Conservation (phyloP, 2,888 invertebrate genomes). For the Chrysotoxum bicinctum region DNA sequence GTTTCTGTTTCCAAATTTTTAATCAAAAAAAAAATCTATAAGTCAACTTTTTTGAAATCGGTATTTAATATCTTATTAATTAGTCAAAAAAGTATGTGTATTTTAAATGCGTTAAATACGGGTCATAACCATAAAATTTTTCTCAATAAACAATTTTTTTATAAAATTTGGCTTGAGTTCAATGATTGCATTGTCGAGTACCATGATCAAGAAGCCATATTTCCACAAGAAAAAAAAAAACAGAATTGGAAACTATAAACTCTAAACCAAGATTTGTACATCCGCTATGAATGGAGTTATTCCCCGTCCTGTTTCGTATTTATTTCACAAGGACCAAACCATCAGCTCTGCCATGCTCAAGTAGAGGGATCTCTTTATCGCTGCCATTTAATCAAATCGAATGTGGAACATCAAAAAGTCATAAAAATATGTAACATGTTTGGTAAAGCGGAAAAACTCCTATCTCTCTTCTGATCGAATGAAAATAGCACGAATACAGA, state of each 20-base stretch:
- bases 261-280: constrained; percentile 23
- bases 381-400: constrained; percentile 72
- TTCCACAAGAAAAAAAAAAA: too few species aligned
- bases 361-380: constrained; percentile 63
- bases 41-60: too few species aligned
- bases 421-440: constrained; percentile 72
- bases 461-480: constrained; percentile 68
- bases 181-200: too few species aligned
- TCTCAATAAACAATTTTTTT: too few species aligned
- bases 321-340: constrained; percentile 31
- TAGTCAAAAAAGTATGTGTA: too few species aligned
- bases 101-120: too few species aligned
- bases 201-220: too few species aligned
- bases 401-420: constrained; percentile 73
- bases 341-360: constrained; percentile 50
- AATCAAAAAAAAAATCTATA: too few species aligned
- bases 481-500: constrained; percentile 57
- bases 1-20: too few species aligned
- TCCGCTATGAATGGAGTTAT: constrained; percentile 13
- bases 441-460: constrained; percentile 71
- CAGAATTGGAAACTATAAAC: not conserved
- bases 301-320: constrained; percentile 3
- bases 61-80: too few species aligned
- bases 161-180: too few species aligned
- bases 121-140: too few species aligned